Percentiles rank a stretch among this genome's conserved stretches.
Evolutionary conservation across 2,888 invertebrate species (phyloP).

Genomic region (Temnothorax rugatulus): DNA sequence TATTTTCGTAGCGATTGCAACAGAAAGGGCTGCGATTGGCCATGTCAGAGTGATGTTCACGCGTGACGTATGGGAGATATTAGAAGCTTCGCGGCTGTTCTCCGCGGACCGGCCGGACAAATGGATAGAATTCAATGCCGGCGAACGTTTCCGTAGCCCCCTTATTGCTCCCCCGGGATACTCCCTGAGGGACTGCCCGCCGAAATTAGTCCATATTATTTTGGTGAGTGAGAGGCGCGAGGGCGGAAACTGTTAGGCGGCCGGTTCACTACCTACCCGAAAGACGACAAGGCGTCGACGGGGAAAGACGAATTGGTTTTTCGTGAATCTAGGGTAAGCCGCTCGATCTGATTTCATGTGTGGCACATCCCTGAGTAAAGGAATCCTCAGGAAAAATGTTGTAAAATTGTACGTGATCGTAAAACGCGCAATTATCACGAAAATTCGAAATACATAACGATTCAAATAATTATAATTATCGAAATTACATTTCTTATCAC

Average conservation of each 20-base stretch:
- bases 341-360: constrained; percentile 44
- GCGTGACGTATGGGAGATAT: constrained; percentile 79
- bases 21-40: constrained; percentile 38
- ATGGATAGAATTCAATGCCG: constrained; percentile 82
- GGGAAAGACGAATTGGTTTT: constrained; percentile 60
- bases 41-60: constrained; percentile 60
- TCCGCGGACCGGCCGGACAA: constrained; percentile 73
- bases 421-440: neutral
- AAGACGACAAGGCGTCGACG: constrained; percentile 57
- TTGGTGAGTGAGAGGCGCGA: constrained; percentile 70
- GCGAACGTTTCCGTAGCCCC: constrained; percentile 66
- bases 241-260: constrained; percentile 46
- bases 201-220: constrained; percentile 83
- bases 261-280: constrained; percentile 63
- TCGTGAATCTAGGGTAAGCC: constrained; percentile 21
- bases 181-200: constrained; percentile 77
- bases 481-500: neutral
- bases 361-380: constrained; percentile 12
- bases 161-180: constrained; percentile 82
- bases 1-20: constrained; percentile 57
- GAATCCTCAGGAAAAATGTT: neutral
- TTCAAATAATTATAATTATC: neutral
- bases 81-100: constrained; percentile 79
- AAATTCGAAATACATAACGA: neutral
- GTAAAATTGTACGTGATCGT: neutral